Evolutionary conservation across 2,888 invertebrate genomes (phyloP).

Genomic region (Imbricaverruca yamaguchii): DNA sequence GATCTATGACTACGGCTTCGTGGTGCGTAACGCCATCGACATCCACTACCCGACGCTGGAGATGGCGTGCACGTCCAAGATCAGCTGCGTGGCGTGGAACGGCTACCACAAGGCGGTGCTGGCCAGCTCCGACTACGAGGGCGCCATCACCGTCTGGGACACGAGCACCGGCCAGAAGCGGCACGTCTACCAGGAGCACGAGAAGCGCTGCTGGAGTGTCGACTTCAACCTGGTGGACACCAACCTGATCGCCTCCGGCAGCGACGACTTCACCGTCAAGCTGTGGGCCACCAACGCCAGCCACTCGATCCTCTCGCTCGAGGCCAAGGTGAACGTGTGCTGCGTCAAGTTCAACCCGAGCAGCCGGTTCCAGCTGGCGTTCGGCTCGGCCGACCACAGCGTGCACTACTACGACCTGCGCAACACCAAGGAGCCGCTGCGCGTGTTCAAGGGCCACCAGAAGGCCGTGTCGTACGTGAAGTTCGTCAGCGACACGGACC

Average conservation of each 20-base stretch:
- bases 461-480: conserved; percentile 93
- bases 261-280: conserved; percentile 87
- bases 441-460: conserved; percentile 77
- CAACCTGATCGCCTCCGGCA: conserved; percentile 79
- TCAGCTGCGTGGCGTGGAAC: conserved; percentile 92
- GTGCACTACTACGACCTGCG: conserved; percentile 88
- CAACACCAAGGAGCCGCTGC: conserved; percentile 66
- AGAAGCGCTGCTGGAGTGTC: conserved; percentile 92
- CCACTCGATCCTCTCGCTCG: conserved; percentile 75
- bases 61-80: conserved; percentile 85
- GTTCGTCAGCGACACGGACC: conserved; percentile 72
- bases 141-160: conserved; percentile 89
- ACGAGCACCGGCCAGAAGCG: conserved; percentile 60
- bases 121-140: conserved; percentile 90
- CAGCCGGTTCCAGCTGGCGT: conserved; percentile 79
- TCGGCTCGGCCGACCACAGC: conserved; percentile 94
- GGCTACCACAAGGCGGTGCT: conserved; percentile 78
- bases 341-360: conserved; percentile 85
- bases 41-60: conserved; percentile 87
- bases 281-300: conserved; percentile 84
- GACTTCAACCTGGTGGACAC: conserved; percentile 90
- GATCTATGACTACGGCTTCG: conserved; percentile 80
- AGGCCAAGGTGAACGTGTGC: conserved; percentile 91
- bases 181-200: conserved; percentile 65
- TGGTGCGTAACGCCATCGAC: conserved; percentile 75